Base-by-base conservation (phyloP, 2,113 vertebrate species). In the Junco hyemalis region DNA sequence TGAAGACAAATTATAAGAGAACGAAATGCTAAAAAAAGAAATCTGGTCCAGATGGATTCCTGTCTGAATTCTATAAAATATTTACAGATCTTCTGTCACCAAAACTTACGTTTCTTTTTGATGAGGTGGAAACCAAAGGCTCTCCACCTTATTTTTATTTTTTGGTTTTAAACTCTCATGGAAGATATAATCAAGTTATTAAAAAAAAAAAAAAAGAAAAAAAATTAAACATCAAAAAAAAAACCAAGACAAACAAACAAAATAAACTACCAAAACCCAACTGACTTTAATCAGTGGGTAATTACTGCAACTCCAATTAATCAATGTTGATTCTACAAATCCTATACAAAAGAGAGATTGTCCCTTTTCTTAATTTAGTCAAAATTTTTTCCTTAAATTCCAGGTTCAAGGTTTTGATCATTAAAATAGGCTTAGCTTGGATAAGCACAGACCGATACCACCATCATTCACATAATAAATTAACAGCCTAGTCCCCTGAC, bases 11-110 rank as follows among this genome's bases (percentile, higher is more conserved):
- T 81, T 86, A 54, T 63, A 81, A 93, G 91, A 86, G 87, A 87
- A 80, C 0, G 29, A 66, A 81, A 88, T 19, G 73, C 92, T 97
- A 95, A 95, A 97, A 95, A 95, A 91, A 92, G 96, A 93, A 96
- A 56, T 33, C 29, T 44, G 35, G 85, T 96, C 96, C 97, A 97
- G 94, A 96, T 96, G 96, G 96, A 96, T 94, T 90, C 94, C 81
- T 3, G 6, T 87, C 70, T 93, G 86, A 96, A 91, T 90, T 92
- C 94, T 92, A 95, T 97, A 92, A 97, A 97, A 97, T 96, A 97
- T 96, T 97, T 97, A 96, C 96, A 95, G 93, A 90, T 96, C 95
- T 93, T 91, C 96, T 97, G 93, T 91, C 96, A 92, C 72, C 72
- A 95, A 96, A 96, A 90, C 89, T 91, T 96, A 95, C 79, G 53